Base-by-base conservation (phyloP, 2,797 vertebrate genomes). In the Centroberyx gerrardi region DNA sequence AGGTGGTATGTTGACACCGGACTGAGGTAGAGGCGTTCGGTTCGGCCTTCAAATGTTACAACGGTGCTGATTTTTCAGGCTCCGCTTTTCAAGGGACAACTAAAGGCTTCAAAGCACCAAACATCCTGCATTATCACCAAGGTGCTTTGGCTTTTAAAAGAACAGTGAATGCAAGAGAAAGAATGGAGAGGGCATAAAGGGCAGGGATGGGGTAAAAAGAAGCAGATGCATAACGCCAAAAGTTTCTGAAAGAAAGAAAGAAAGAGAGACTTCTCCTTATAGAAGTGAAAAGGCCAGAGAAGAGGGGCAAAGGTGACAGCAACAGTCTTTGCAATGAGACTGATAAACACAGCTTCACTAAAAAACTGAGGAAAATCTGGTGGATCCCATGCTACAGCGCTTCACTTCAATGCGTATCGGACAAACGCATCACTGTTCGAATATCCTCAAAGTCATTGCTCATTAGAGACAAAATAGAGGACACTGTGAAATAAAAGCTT, bases 361-460 rank as follows among this genome's bases (percentile, higher is more conserved):
- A 22, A 22, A 22, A 22, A 22, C 22, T 3, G 33, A 33, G 33
- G 3, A 33, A 5, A 33, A 33, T 7, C 33, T 33, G 33, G 33
- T 33, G 33, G 33, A 33, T 33, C 33, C 33, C 33, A 5, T 3
- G 33, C 33, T 33, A 5, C 33, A 7, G 33, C 1, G 33, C 7
- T 33, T 22, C 22, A 22, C 22, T 22, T 33, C 33, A 3, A 33
- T 5, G 33, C 7, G 33, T 4, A 7, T 33, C 33, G 7, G 7
- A 33, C 33, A 76, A 40, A 49, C 5, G 0, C 27, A 61, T 14
- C 14, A 1, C 28, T 3, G 13, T 68, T 36, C 62, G 28, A 49
- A 54, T 17, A n/a, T 64, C 10, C 5, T 63, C 7, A 72, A 80
- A 77, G 59, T 85, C 62, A 62, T 3, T 12, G 9, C 52, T 61